Percentiles rank a stretch among this genome's conserved stretches.
phyloP scores from a whole-genome alignment of 2,888 invertebrate genomes.

The Oscheius sp. region DNA sequence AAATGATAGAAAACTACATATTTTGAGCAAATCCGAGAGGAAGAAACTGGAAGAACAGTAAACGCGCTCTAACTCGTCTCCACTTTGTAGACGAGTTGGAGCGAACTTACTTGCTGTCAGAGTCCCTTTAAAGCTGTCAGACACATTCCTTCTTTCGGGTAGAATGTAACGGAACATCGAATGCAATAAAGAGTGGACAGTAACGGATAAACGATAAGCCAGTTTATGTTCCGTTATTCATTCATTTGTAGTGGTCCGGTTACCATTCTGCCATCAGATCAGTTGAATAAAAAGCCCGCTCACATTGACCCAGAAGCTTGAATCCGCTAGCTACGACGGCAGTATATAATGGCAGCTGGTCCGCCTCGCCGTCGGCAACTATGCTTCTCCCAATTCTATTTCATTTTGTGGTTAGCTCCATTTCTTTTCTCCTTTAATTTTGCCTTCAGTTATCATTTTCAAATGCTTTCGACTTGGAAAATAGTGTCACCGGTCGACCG shows the following conservation, averaged over 20 bases:
- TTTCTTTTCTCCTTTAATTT: not conserved
- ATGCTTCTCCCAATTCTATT: not conserved
- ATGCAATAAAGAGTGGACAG: no score
- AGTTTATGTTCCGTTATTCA: constrained; percentile 14
- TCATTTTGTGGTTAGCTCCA: not conserved
- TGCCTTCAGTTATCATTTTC: not conserved
- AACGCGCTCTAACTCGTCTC: no score
- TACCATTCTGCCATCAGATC: no score
- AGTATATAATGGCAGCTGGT: constrained; percentile 29
- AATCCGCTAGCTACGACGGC: not conserved
- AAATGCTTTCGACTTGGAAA: constrained; percentile 20
- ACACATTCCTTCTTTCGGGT: no score
- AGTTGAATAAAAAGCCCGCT: constrained; percentile 29
- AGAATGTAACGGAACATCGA: no score
- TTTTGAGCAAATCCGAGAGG: no score
- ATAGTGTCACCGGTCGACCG: constrained; percentile 41
- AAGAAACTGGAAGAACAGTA: no score
- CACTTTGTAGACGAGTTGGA: no score
- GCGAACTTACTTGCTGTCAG: no score
- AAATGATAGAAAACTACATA: no score
- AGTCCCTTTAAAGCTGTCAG: no score
- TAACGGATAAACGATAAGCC: not conserved
- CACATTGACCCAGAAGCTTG: constrained; percentile 35
- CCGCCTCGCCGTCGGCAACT: constrained; percentile 1
- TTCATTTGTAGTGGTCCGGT: not conserved